Percentiles rank a stretch among this genome's conserved stretches.
These are phyloP conservation scores for Nymphicus hollandicus DNA, from an alignment of 2,113 vertebrate species.

Conservation along the genomic window DNA sequence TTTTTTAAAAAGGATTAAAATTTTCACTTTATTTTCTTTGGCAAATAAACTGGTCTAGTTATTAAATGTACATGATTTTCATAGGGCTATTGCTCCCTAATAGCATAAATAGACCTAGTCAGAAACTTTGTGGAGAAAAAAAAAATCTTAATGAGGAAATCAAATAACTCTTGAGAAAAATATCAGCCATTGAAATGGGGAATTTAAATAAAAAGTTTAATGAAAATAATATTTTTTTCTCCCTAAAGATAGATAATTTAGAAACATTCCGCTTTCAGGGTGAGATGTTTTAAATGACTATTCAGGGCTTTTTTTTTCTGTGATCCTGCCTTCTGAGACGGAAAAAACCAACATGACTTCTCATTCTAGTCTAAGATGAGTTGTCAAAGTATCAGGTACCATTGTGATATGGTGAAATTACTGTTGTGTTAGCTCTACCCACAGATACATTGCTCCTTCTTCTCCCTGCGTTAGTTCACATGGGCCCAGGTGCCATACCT, in stretches of 20 bases:
- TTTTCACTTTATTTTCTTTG: background rate
- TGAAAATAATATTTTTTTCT: background rate
- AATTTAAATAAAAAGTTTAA: background rate
- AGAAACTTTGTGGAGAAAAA: background rate
- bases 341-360: background rate
- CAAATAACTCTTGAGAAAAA: background rate
- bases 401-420: background rate
- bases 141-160: background rate
- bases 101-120: background rate
- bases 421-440: background rate
- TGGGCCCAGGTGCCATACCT: background rate
- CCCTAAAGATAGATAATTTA: background rate
- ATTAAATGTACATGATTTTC: background rate
- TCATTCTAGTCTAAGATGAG: background rate
- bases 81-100: background rate
- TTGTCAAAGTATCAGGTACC: background rate
- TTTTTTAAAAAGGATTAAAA: background rate
- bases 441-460: background rate
- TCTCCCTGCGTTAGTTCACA: background rate
- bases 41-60: background rate
- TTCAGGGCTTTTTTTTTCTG: background rate
- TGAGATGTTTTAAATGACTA: background rate
- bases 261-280: background rate
- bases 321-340: background rate
- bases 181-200: background rate